Conservation (phyloP, 2,797 vertebrate genomes). For the Trichosurus vulpecula region DNA sequence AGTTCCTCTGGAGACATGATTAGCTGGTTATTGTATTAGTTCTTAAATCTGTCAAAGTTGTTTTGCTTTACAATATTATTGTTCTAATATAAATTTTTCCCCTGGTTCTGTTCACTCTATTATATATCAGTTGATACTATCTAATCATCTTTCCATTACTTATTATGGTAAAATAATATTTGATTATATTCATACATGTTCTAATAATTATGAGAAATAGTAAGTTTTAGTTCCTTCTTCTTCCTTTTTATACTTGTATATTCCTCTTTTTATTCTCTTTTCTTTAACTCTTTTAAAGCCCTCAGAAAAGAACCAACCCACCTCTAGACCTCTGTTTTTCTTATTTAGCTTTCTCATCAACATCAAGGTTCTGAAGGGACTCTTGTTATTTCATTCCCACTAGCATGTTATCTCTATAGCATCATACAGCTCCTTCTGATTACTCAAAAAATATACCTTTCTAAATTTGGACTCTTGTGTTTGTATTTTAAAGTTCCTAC, state of each 20-base stretch:
- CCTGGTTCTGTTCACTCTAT: not conserved
- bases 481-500: not conserved
- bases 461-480: not conserved
- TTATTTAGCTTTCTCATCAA: not conserved
- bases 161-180: not conserved
- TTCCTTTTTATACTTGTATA: not conserved
- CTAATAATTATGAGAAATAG: not conserved
- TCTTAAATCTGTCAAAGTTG: too few species aligned
- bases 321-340: not conserved
- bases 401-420: not conserved
- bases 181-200: not conserved
- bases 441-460: not conserved
- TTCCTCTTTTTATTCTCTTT: not conserved
- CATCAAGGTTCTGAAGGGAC: not conserved
- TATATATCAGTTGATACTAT: not conserved
- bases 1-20: too few species aligned
- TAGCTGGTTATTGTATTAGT: too few species aligned
- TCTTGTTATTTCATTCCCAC: not conserved
- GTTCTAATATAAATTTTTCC: not conserved
- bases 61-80: not conserved
- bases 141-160: not conserved
- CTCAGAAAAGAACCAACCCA: not conserved
- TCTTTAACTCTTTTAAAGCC: not conserved
- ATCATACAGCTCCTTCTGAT: not conserved
- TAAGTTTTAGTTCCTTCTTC: not conserved